These are phyloP conservation scores for Adelognathus sp. DNA, from an alignment of 2,888 invertebrate species.

Conservation along the genomic window DNA sequence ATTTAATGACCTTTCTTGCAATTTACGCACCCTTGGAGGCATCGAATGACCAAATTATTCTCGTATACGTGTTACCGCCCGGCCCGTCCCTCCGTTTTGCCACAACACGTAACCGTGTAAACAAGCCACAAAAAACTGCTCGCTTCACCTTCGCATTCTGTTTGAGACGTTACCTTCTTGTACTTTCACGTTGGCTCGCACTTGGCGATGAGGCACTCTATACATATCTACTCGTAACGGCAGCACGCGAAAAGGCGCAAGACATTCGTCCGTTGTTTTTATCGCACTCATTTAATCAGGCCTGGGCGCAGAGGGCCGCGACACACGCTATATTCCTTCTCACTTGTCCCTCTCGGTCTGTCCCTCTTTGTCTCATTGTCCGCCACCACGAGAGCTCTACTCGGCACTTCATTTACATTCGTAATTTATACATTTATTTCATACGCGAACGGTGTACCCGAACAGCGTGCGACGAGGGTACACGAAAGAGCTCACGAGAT, in stretches of 20 bases:
- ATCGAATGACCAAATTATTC: constrained; percentile 44
- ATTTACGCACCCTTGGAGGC: constrained; percentile 19
- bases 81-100: constrained; percentile 34
- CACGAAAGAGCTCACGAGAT: constrained; percentile 18
- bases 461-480: constrained; percentile 18
- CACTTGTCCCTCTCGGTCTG: constrained; percentile 21
- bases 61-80: constrained; percentile 20
- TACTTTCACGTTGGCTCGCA: constrained; percentile 18
- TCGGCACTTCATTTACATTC: constrained; percentile 64
- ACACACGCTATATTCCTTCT: constrained; percentile 63
- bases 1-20: constrained; percentile 13
- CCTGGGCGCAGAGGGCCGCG: constrained; percentile 54
- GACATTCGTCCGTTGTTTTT: constrained; percentile 66
- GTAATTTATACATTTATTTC: constrained; percentile 67
- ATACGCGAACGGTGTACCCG: constrained; percentile 31
- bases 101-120: constrained; percentile 65
- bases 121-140: constrained; percentile 65
- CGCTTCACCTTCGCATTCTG: constrained; percentile 33
- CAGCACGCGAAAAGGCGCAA: constrained; percentile 60
- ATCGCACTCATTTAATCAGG: constrained; percentile 69
- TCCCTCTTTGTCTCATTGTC: constrained; percentile 1
- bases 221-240: constrained; percentile 14
- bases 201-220: constrained; percentile 7
- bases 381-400: constrained; percentile 21
- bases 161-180: constrained; percentile 3